These are phyloP conservation scores for Fulica atra DNA, from an alignment of 2,113 vertebrate genomes.

Conservation along the genomic window DNA sequence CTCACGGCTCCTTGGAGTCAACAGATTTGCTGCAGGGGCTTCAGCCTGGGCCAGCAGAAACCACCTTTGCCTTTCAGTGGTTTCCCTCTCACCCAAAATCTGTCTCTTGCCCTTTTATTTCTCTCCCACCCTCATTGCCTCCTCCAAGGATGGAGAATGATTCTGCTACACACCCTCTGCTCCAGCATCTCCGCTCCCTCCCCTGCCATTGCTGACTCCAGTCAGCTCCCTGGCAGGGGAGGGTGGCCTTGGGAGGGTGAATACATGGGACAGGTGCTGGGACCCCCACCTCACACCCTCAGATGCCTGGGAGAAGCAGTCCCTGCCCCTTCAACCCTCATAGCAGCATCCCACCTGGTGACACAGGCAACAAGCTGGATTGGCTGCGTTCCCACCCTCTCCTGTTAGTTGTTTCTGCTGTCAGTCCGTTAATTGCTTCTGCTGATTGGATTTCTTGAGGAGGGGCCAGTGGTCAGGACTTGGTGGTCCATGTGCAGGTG, in stretches of 20 bases:
- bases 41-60: neutral
- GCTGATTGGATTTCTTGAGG: neutral
- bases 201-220: neutral
- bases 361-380: too few species aligned
- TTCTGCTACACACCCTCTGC: fast-evolving
- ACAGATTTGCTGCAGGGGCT: neutral
- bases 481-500: fast-evolving
- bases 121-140: neutral
- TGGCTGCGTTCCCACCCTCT: neutral
- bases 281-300: neutral
- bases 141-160: neutral
- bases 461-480: neutral
- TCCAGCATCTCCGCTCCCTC: neutral
- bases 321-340: neutral
- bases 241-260: neutral
- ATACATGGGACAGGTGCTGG: fast-evolving
- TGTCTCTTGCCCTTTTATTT: neutral
- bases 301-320: neutral
- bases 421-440: neutral
- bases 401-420: neutral
- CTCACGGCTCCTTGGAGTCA: neutral
- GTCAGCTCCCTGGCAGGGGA: neutral
- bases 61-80: fast-evolving
- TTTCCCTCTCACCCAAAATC: neutral
- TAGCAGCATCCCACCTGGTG: neutral